Evolutionary conservation across 1,140 invertebrate genomes (phyloP).

Genomic region (Conus ventricosus): DNA sequence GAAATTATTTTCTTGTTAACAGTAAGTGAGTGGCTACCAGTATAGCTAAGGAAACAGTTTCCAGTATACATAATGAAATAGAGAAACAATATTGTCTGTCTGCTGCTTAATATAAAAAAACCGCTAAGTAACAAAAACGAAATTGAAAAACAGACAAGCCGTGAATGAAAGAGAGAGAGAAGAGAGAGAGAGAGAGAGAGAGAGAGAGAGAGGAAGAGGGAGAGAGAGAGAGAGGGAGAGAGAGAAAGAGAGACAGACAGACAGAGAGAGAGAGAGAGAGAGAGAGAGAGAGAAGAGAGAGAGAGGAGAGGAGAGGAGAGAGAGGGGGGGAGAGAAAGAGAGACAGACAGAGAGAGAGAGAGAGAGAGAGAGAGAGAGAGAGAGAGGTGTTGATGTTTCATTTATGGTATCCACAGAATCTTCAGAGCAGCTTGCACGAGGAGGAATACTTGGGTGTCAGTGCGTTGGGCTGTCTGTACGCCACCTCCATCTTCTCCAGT

Average conservation of each 20-base stretch:
- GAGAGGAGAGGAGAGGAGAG: neutral
- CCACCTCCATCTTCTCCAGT: slow-evolving; percentile 46
- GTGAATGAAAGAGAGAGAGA: neutral
- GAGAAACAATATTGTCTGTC: too few relatives aligned
- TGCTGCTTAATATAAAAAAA: too few relatives aligned
- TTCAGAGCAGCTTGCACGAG: slow-evolving; percentile 58
- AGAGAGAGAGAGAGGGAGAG: neutral
- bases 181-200: slow-evolving; percentile 18
- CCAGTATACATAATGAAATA: too few relatives aligned
- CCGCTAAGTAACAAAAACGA: too few relatives aligned
- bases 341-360: slow-evolving; percentile 25
- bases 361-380: neutral
- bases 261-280: slow-evolving; percentile 9
- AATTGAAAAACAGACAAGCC: too few relatives aligned
- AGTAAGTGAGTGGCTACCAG: too few relatives aligned
- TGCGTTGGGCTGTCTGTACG: slow-evolving; percentile 41
- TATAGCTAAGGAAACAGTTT: too few relatives aligned
- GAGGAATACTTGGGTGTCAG: slow-evolving; percentile 44
- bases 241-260: neutral
- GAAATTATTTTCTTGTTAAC: neutral
- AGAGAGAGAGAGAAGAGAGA: neutral
- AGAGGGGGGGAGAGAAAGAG: neutral
- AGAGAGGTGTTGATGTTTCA: too few relatives aligned
- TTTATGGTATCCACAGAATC: slow-evolving; percentile 39
- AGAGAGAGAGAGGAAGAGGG: neutral